Evolutionary conservation across 2,797 vertebrate genomes (phyloP).

Genomic region (Platyrinchus mystaceus): DNA sequence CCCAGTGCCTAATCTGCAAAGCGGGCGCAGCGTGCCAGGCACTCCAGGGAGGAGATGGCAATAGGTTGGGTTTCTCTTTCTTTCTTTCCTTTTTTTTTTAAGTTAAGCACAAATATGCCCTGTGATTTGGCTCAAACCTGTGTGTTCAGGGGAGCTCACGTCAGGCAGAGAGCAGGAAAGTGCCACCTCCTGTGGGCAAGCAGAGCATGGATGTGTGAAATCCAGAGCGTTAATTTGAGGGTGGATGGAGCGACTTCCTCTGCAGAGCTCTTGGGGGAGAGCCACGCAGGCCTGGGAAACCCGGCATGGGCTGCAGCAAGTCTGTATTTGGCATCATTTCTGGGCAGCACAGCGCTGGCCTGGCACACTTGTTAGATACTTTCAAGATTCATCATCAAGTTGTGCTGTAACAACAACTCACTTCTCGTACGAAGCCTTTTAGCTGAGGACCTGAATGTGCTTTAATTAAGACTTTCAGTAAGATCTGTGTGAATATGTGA

Average conservation of each 20-base stretch:
- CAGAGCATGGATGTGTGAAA: neutral
- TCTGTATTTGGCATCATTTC: constrained; percentile 33
- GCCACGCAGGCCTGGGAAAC: neutral
- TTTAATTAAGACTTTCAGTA: neutral
- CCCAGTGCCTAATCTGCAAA: neutral
- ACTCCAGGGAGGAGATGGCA: neutral
- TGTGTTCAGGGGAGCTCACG: neutral
- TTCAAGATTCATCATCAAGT: constrained; percentile 37
- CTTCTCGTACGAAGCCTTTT: neutral
- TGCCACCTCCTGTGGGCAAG: fast-evolving
- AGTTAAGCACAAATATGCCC: neutral
- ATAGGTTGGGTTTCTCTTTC: neutral
- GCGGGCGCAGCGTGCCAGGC: neutral
- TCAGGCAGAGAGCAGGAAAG: neutral
- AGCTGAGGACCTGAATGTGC: neutral
- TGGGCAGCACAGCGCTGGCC: neutral
- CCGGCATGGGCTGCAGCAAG: neutral
- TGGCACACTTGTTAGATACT: constrained; percentile 1
- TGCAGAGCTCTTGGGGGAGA: neutral
- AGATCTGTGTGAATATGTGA: neutral
- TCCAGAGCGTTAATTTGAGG: neutral
- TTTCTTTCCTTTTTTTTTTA: neutral
- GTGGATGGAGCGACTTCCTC: neutral
- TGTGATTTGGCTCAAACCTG: neutral
- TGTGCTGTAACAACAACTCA: neutral